These are phyloP conservation scores for Eupithecia inturbata DNA, from an alignment of 2,888 invertebrate genomes.

Conservation along the genomic window DNA sequence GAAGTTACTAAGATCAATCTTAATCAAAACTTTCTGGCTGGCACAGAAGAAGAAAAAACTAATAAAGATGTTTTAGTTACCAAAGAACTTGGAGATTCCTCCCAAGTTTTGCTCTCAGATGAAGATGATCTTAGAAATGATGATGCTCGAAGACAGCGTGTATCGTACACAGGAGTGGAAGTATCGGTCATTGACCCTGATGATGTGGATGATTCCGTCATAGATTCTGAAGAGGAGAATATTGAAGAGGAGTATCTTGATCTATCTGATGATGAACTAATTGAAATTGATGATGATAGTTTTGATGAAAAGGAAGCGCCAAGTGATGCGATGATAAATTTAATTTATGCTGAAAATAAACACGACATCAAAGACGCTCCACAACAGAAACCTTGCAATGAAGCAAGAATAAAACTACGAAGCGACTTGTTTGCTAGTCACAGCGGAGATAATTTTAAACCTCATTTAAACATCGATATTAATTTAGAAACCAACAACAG, in stretches of 20 bases:
- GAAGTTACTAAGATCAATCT: neutral
- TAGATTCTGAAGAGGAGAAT: neutral
- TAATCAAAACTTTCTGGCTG: neutral
- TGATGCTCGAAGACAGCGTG: neutral
- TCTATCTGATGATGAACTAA: neutral
- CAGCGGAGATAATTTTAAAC: neutral
- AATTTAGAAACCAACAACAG: neutral
- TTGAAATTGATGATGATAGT: neutral
- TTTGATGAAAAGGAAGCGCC: neutral
- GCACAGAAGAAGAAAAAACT: neutral
- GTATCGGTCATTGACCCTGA: slow-evolving; percentile 12
- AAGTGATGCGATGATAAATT: neutral
- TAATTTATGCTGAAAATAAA: neutral
- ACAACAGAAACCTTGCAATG: neutral
- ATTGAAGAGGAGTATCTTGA: slow-evolving; percentile 8
- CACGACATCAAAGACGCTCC: neutral
- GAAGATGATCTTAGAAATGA: neutral
- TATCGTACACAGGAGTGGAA: neutral
- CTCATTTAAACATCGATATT: neutral
- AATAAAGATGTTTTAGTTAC: neutral
- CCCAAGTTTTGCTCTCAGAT: neutral
- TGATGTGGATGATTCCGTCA: neutral
- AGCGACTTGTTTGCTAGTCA: neutral
- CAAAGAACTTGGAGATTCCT: neutral
- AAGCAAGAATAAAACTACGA: neutral